phyloP scores from a whole-genome alignment of 2,113 vertebrate genomes.

The Aepyceros melampus region DNA sequence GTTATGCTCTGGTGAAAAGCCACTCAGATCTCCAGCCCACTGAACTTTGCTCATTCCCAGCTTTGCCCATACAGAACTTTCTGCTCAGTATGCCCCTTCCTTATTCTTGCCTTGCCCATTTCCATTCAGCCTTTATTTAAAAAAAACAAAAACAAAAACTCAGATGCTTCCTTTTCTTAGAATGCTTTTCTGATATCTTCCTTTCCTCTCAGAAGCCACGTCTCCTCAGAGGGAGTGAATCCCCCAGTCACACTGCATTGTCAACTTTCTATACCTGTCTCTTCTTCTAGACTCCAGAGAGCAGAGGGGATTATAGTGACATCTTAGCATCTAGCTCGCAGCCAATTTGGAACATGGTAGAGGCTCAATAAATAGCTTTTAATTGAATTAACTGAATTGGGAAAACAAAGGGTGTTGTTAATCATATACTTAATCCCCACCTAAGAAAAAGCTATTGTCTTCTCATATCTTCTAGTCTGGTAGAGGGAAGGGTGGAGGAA shows the following conservation, averaged over 20 bases:
- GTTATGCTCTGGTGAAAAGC: not conserved
- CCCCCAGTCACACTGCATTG: accelerated
- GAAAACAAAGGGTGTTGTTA: not conserved
- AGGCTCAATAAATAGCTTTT: not conserved
- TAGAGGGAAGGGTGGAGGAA: not conserved
- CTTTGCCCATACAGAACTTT: not conserved
- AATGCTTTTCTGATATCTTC: not conserved
- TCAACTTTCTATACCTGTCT: not conserved
- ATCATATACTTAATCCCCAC: not conserved
- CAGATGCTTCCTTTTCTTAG: not conserved
- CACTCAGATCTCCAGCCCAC: not conserved
- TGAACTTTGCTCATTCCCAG: not conserved
- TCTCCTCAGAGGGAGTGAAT: not conserved
- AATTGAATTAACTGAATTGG: not conserved
- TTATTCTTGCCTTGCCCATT: not conserved
- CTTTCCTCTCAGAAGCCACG: not conserved
- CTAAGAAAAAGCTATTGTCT: not conserved
- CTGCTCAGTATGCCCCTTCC: not conserved
- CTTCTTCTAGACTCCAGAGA: not conserved
- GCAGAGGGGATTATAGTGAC: not conserved
- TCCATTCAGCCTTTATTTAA: not conserved
- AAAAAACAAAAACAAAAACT: not conserved
- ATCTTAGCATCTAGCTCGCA: not conserved
- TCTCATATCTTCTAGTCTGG: not conserved
- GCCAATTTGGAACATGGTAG: not conserved